phyloP scores from a whole-genome alignment of 2,888 invertebrate species.

The Lysandra coridon region DNA sequence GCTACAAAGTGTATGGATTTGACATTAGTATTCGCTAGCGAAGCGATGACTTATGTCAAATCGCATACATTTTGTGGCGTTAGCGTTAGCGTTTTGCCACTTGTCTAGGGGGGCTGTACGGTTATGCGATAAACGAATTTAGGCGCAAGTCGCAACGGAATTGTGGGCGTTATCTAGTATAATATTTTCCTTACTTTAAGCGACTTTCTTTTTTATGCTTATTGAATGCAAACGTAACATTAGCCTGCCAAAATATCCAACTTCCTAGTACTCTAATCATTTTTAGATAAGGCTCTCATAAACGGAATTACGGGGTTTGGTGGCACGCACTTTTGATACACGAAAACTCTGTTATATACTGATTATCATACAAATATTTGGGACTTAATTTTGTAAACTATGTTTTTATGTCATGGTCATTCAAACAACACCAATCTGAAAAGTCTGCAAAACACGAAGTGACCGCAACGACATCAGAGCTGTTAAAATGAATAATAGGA shows the following conservation, averaged over 20 bases:
- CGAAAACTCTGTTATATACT: not conserved
- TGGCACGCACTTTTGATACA: not conserved
- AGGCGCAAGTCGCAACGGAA: too few relatives aligned
- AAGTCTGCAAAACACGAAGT: not conserved
- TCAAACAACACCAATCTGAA: not conserved
- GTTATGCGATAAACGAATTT: too few relatives aligned
- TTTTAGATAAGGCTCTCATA: not conserved
- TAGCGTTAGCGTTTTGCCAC: too few relatives aligned
- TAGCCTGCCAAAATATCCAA: slow-evolving; percentile 4
- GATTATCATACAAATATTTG: not conserved
- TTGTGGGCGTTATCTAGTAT: too few relatives aligned
- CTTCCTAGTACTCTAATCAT: slow-evolving; percentile 8
- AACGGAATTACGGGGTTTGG: not conserved
- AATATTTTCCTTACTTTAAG: too few relatives aligned
- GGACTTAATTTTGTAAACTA: not conserved
- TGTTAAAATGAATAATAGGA: too few relatives aligned
- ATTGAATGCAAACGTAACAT: not conserved
- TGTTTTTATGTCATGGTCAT: slow-evolving; percentile 16
- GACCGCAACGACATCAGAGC: not conserved
- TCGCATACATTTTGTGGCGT: too few relatives aligned
- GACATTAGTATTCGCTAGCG: too few relatives aligned
- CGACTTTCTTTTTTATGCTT: not conserved
- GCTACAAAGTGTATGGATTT: too few relatives aligned
- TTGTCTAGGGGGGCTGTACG: too few relatives aligned
- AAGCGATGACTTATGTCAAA: too few relatives aligned